Percentiles rank a stretch among this genome's conserved stretches.
Evolutionary conservation across 1,140 invertebrate genomes (phyloP).

Genomic region (Tachypleus tridentatus): DNA sequence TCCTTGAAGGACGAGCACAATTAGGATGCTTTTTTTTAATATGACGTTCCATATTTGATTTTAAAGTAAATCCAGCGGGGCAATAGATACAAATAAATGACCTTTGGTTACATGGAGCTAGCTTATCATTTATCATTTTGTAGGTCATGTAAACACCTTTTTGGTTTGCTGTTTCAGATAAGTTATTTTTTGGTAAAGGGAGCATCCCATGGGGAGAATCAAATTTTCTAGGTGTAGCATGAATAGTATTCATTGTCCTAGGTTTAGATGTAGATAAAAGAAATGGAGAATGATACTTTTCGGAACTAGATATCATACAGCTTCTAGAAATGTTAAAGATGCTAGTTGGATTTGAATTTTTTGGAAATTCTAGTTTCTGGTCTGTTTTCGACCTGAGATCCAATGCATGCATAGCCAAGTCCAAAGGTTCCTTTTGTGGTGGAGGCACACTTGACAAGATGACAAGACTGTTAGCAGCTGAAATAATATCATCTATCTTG

Average conservation of each 20-base stretch:
- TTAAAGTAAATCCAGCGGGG: slow-evolving; percentile 70
- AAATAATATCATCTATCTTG: slow-evolving; percentile 1
- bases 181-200: neutral
- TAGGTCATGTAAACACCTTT: slow-evolving; percentile 17
- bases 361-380: too few species aligned
- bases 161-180: too few species aligned
- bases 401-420: slow-evolving; percentile 66
- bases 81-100: slow-evolving; percentile 81
- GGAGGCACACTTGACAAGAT: slow-evolving; percentile 3
- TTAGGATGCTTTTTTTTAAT: slow-evolving; percentile 88
- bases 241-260: too few species aligned
- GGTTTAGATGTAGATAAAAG: too few species aligned
- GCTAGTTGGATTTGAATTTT: too few species aligned
- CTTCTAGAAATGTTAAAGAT: too few species aligned
- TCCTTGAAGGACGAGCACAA: slow-evolving; percentile 17
- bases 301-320: too few species aligned
- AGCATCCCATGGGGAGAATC: too few species aligned
- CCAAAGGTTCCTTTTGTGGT: slow-evolving; percentile 47
- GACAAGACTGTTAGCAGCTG: slow-evolving; percentile 2
- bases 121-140: slow-evolving; percentile 77
- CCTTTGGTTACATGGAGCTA: slow-evolving; percentile 54
- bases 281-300: too few species aligned
- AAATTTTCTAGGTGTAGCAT: too few species aligned
- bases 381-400: slow-evolving; percentile 69
- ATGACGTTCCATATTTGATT: slow-evolving; percentile 86